Evolutionary conservation across 2,113 vertebrate species (phyloP).

Genomic region (Chelonoidis abingdonii): DNA sequence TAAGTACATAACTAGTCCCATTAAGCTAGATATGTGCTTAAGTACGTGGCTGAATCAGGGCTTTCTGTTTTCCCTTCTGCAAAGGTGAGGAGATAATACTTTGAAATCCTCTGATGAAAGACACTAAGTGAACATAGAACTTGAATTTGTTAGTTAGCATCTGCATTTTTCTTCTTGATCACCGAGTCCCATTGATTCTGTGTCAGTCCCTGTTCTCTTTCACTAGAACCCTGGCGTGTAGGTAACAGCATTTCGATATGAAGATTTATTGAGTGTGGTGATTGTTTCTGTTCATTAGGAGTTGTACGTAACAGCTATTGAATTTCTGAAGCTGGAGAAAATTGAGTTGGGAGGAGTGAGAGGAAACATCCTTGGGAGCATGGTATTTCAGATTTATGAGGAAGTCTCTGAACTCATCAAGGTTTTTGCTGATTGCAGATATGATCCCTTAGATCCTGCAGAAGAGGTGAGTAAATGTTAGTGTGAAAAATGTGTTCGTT

Average conservation of each 20-base stretch:
- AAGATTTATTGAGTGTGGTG: accelerated
- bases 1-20: background rate
- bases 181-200: background rate
- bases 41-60: background rate
- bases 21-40: background rate
- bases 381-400: slow-evolving; percentile 71
- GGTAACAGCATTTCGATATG: accelerated
- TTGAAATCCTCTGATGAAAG: background rate
- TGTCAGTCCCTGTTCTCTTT: background rate
- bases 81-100: background rate
- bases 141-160: background rate
- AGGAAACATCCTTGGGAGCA: slow-evolving; percentile 68
- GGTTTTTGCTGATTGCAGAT: slow-evolving; percentile 76
- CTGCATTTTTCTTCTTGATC: background rate
- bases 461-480: slow-evolving; percentile 71
- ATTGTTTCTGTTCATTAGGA: slow-evolving; percentile 52
- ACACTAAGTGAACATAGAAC: background rate
- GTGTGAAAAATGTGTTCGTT: accelerated
- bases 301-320: slow-evolving; percentile 69
- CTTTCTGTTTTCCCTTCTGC: background rate
- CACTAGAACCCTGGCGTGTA: accelerated
- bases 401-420: slow-evolving; percentile 79
- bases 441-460: slow-evolving; percentile 77
- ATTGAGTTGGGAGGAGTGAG: slow-evolving; percentile 75
- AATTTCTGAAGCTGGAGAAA: slow-evolving; percentile 82